Evolutionary conservation across 2,113 vertebrate species (phyloP).

Genomic region (Larimichthys polyactis): DNA sequence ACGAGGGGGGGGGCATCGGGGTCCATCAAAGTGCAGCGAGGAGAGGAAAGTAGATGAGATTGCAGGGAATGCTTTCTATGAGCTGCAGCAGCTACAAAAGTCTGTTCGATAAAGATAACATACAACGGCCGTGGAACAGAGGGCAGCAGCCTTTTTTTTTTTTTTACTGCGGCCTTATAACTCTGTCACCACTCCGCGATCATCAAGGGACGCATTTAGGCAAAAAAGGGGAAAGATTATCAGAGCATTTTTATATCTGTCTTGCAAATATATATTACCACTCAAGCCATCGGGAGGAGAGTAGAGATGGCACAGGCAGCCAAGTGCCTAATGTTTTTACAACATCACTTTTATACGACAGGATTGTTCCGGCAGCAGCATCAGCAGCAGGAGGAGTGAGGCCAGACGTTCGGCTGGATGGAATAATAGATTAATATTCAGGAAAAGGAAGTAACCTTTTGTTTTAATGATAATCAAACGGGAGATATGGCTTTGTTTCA

Average conservation of each 20-base stretch:
- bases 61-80: slow-evolving; percentile 7
- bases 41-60: not conserved
- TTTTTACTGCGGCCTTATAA: slow-evolving; percentile 14
- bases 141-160: slow-evolving; percentile 46
- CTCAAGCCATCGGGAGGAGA: slow-evolving; percentile 14
- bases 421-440: not conserved
- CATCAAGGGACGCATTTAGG: slow-evolving; percentile 26
- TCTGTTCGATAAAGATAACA: slow-evolving; percentile 1
- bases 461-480: not conserved
- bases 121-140: not conserved
- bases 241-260: slow-evolving; percentile 23
- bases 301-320: slow-evolving; percentile 12
- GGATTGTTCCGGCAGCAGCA: not conserved
- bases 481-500: not conserved
- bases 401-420: not conserved
- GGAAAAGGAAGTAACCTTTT: not conserved
- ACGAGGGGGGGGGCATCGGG: slow-evolving; percentile 17
- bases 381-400: not conserved
- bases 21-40: slow-evolving; percentile 9
- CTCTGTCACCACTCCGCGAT: slow-evolving; percentile 22
- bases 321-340: slow-evolving; percentile 16
- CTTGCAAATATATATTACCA: slow-evolving; percentile 34
- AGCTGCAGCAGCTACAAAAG: slow-evolving; percentile 1
- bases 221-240: slow-evolving; percentile 31
- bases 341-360: slow-evolving; percentile 12